Conservation (phyloP, 2,888 invertebrate species). For the Pollenia labialis region DNA sequence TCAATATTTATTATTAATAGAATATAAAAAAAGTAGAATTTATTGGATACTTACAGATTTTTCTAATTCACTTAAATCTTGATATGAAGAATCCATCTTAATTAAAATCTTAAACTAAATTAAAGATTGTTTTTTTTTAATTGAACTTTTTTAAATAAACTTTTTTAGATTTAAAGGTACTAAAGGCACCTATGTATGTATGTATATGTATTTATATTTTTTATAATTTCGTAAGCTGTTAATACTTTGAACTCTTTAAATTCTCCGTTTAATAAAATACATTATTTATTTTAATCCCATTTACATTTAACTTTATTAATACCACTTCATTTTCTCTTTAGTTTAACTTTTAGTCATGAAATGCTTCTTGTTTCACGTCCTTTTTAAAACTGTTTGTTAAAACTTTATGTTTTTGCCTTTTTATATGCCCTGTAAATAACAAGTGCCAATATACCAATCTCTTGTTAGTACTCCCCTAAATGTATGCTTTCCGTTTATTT, state of each 20-base stretch:
- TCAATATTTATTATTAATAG: constrained; percentile 26
- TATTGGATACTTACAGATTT: constrained; percentile 78
- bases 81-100: constrained; percentile 77
- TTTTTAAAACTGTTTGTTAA: constrained; percentile 57
- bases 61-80: constrained; percentile 81
- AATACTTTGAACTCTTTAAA: background rate
- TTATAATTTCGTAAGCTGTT: background rate
- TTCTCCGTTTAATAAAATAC: background rate
- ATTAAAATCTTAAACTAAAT: background rate
- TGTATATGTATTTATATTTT: background rate
- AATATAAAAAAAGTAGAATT: background rate
- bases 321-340: background rate
- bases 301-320: constrained; percentile 29
- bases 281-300: background rate
- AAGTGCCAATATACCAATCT: constrained; percentile 8
- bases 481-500: background rate
- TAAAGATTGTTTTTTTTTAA: background rate
- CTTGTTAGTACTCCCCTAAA: constrained; percentile 27
- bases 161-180: background rate
- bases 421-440: constrained; percentile 45
- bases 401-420: constrained; percentile 48
- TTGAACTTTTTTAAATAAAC: background rate
- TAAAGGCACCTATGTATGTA: background rate
- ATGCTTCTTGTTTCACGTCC: constrained; percentile 40
- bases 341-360: background rate